Evolutionary conservation across 1,140 invertebrate species (phyloP).

Genomic region (Brachionus rotundiformis): DNA sequence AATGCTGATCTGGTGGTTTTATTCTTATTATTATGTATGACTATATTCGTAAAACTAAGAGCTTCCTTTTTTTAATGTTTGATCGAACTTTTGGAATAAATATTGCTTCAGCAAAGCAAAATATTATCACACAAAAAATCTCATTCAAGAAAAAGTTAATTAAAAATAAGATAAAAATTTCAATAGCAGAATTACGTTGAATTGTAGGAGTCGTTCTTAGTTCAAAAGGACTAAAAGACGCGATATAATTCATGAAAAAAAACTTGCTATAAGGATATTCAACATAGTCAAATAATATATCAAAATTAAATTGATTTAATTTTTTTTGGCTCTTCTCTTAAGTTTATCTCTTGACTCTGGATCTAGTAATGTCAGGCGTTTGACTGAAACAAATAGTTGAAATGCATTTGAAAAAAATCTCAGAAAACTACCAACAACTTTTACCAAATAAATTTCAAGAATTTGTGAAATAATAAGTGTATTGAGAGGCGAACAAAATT

Average conservation of each 20-base stretch:
- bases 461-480: background rate
- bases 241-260: background rate
- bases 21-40: background rate
- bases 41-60: background rate
- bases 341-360: background rate
- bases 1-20: background rate
- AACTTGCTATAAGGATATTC: background rate
- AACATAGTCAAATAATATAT: background rate
- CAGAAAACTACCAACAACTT: background rate
- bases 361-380: background rate
- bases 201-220: too few relatives aligned
- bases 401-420: background rate
- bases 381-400: background rate
- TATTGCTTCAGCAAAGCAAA: background rate
- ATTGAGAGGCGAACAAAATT: background rate
- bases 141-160: background rate
- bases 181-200: background rate
- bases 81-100: background rate
- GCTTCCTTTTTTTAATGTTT: background rate
- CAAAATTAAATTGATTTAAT: background rate
- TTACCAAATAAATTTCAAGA: background rate
- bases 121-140: background rate
- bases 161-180: background rate
- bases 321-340: background rate
- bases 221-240: background rate